Evolutionary conservation across 23 tunicate species (phyloP).

Genomic region (Corella eumyota): DNA sequence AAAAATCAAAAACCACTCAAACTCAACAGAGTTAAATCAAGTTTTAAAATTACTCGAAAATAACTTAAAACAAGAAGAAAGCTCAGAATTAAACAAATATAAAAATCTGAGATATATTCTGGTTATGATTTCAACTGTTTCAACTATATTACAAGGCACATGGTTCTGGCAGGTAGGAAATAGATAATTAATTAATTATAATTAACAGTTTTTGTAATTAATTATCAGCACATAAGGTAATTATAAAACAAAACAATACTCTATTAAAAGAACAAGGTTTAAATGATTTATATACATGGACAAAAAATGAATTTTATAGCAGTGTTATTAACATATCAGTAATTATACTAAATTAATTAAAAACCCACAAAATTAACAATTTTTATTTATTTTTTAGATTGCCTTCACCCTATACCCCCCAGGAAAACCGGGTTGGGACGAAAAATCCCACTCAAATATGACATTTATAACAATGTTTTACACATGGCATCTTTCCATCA

Average conservation of each 20-base stretch:
- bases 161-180: slow-evolving; percentile 65
- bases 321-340: too few species aligned
- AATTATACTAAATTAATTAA: too few species aligned
- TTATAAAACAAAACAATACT: too few species aligned
- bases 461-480: slow-evolving; percentile 49
- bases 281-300: too few species aligned
- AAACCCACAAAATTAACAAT: too few species aligned
- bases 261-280: too few species aligned
- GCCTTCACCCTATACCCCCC: slow-evolving; percentile 51
- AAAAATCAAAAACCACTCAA: neutral
- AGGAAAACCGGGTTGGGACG: slow-evolving; percentile 20
- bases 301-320: slow-evolving; percentile 2
- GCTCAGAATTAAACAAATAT: neutral
- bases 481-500: slow-evolving; percentile 39
- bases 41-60: neutral
- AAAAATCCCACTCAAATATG: slow-evolving; percentile 14
- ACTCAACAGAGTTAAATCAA: neutral
- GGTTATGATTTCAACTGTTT: neutral
- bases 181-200: neutral
- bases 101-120: neutral
- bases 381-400: slow-evolving; percentile 24
- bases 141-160: slow-evolving; percentile 57
- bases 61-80: neutral
- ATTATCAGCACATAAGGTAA: too few species aligned
- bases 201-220: neutral